Base-by-base conservation (phyloP, 2,888 invertebrate species). In the Aporophyla lueneburgensis region DNA sequence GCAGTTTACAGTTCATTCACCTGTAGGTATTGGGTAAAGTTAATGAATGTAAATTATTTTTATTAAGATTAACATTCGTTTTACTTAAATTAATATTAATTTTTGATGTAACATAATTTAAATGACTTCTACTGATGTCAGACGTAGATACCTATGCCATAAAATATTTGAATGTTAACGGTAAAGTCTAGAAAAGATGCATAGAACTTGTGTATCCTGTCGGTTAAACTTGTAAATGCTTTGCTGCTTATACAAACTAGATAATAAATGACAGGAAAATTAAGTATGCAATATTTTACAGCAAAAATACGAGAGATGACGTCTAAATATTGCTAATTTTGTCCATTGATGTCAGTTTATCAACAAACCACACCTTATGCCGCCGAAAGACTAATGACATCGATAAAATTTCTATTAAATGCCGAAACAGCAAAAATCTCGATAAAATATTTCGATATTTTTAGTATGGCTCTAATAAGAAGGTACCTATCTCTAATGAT, bases 321-420 rank as follows among this genome's bases (percentile, higher is more conserved):
- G 43, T 76, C 70, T 76, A 86, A 82, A 61, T 76, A 61, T 74
- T 67, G 75, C 79, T 76, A 86, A 86, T 86, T 82, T 79, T 62
- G 56, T 82, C 51, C 27, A 72, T 84, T 78, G 74, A 84, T 82
- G 79, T 84, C 80, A 80, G 74, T 76, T 78, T 84, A 74, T 75
- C 54, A 73, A 63, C 71, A 76, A 68, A 85, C 74, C 82, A 76
- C 84, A 71, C 77, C 82, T 43, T 71, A 53, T 12, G 56, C 27
- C 67, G 51, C 10, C 27, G 43, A 65, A 51, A 74, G 84, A 84
- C 74, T 71, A 74, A 84, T 81, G 53, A 62, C 66, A 33, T 63
- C 68, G 58, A 84, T 78, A 76, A 78, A 76, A 54, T 80, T 67
- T 76, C 73, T 85, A 74, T 80, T 72, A 74, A 71, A 76, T 56